Evolutionary conservation across 2,888 invertebrate genomes (phyloP).

Genomic region (Erebia aethiops): DNA sequence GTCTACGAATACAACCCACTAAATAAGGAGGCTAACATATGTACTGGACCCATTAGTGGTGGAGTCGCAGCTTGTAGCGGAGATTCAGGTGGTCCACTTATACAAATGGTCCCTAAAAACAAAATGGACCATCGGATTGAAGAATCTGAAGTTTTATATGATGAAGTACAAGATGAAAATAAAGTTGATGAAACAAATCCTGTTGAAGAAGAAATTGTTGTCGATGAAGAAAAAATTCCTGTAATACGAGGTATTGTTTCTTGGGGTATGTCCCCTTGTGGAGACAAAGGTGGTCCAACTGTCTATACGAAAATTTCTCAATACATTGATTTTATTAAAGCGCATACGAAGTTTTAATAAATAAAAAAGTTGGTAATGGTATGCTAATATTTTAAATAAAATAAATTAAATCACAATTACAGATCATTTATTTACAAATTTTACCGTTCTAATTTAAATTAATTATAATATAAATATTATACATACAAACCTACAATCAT

Average conservation of each 20-base stretch:
- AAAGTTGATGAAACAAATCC: slow-evolving; percentile 23
- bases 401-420: slow-evolving; percentile 3
- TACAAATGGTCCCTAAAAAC: slow-evolving; percentile 51
- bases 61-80: slow-evolving; percentile 80
- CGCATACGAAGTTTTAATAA: slow-evolving; percentile 46
- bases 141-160: slow-evolving; percentile 38
- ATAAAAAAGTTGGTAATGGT: neutral
- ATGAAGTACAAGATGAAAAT: slow-evolving; percentile 38
- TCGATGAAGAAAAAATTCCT: slow-evolving; percentile 47
- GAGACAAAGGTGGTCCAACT: slow-evolving; percentile 75
- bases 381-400: neutral
- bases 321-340: slow-evolving; percentile 73
- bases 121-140: slow-evolving; percentile 29
- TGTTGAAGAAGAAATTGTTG: slow-evolving; percentile 30
- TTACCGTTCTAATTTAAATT: neutral
- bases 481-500: neutral
- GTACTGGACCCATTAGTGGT: slow-evolving; percentile 78
- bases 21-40: slow-evolving; percentile 71
- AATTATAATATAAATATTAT: neutral
- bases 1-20: slow-evolving; percentile 66
- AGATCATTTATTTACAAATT: slow-evolving; percentile 20
- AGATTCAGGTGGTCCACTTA: slow-evolving; percentile 82
- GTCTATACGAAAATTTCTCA: slow-evolving; percentile 79
- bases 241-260: slow-evolving; percentile 80
- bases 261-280: slow-evolving; percentile 81